Evolutionary conservation across 2,113 vertebrate genomes (phyloP), one percentile per base, ranked within the genome.

Genomic region (Emydocephalus ijimae): DNA sequence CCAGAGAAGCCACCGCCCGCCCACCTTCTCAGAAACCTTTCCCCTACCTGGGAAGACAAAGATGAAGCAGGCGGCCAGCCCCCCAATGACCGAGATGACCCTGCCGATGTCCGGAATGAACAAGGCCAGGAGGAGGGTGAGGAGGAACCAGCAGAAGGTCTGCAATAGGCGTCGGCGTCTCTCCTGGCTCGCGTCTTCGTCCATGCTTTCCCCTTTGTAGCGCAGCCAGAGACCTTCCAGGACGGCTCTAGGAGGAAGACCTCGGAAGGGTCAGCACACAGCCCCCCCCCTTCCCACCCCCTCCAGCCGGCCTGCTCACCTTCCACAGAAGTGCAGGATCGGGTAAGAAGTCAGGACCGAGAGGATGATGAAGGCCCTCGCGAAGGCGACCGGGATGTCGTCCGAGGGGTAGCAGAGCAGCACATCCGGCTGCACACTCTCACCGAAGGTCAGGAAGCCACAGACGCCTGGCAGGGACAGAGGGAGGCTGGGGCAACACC

Each of bases 51-150:
- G 99, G 94, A 99, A 99, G 94, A 99, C 96, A 0, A 99, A 99
- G 95, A 99, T 99, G 96, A 99, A 99, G 97, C 99, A 99, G 95
- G 99, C 99, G 0, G 99, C 99, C 95, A 99, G 97, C 87, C 99
- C 99, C 69, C 99, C 99, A 0, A 99, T 98, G 94, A 99, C 97
- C 0, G 99, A 98, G 96, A 99, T 99, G 94, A 99, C 99, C 90
- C 98, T 98, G 85, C 99, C 99, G 0, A 99, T 99, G 91, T 99
- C 99, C 0, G 99, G 99, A 96, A 98, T 99, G 97, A 99, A 99
- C 92, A 99, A 98, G 0, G 99, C 99, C 55, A 99, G 97, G 34
- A 99, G 94, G 52, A 99, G 98, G 0, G 99, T 99, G 90, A 99
- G 95, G 11, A 98, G 96, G 94, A 99, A 99, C 99, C 99, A 99